Evolutionary conservation across 2,888 invertebrate species (phyloP).

Genomic region (Eremobia ochroleuca): DNA sequence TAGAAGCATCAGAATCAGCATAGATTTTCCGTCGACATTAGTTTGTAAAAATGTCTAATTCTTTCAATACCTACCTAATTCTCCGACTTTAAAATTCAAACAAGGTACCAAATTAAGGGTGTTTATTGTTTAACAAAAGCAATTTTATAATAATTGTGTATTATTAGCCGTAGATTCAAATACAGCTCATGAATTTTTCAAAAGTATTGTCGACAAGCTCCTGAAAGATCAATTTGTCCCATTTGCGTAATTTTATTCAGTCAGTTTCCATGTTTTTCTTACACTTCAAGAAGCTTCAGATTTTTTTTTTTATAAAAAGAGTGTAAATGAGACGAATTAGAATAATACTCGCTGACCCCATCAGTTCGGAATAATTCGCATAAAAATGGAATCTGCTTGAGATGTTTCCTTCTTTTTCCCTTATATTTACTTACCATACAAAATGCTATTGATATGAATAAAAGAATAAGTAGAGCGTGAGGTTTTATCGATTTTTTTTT

Average conservation of each 20-base stretch:
- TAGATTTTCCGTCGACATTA: too few relatives aligned
- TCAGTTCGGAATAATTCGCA: slow-evolving; percentile 2
- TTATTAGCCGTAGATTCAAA: not conserved
- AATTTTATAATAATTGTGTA: not conserved
- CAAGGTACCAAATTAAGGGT: not conserved
- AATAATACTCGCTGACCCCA: slow-evolving; percentile 29
- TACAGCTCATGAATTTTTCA: slow-evolving; percentile 18
- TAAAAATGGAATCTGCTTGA: not conserved
- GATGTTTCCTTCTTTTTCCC: not conserved
- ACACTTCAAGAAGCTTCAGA: slow-evolving; percentile 22
- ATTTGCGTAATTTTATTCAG: slow-evolving; percentile 21
- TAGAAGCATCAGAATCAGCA: not conserved
- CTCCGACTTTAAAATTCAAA: not conserved
- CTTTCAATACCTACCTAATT: not conserved
- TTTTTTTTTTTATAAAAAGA: slow-evolving; percentile 26
- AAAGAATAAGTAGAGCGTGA: not conserved
- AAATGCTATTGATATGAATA: slow-evolving; percentile 2
- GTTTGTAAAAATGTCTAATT: not conserved
- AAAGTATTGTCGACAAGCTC: slow-evolving; percentile 14
- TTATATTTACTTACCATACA: not conserved
- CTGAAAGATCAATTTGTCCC: slow-evolving; percentile 22
- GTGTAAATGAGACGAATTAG: slow-evolving; percentile 39
- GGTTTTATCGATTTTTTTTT: slow-evolving; percentile 3
- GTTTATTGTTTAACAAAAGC: slow-evolving; percentile 9
- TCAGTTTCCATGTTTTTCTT: slow-evolving; percentile 21